These are phyloP conservation scores for Chrysochloris asiatica DNA, from an alignment of 2,113 vertebrate species.

Conservation along the genomic window DNA sequence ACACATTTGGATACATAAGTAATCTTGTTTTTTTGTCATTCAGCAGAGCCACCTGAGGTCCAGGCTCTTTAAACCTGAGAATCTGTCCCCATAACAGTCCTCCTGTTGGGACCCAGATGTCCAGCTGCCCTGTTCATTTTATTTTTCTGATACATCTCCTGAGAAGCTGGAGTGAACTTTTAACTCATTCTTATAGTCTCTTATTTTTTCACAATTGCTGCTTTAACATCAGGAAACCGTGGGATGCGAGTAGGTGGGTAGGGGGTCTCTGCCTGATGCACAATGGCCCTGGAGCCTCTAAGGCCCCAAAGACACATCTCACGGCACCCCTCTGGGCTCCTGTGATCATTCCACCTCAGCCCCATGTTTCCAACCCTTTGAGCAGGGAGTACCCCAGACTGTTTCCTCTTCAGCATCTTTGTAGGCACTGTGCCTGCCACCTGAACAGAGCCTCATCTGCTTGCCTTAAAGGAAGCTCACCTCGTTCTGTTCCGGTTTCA, in stretches of 20 bases:
- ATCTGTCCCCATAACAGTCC: neutral
- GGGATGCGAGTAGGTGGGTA: neutral
- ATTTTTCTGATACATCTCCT: neutral
- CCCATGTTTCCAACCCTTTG: neutral
- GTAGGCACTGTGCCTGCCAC: neutral
- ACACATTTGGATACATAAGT: neutral
- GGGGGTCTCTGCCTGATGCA: neutral
- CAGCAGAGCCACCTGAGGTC: neutral
- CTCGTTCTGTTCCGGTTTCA: neutral
- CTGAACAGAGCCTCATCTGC: neutral
- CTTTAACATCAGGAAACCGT: too few relatives aligned
- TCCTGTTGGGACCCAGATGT: neutral
- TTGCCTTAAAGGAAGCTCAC: neutral
- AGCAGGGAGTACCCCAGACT: neutral
- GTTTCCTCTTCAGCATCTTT: neutral
- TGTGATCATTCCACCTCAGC: neutral
- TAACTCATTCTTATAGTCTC: neutral
- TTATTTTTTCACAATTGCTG: neutral
- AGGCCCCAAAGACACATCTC: neutral
- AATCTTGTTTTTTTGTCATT: neutral
- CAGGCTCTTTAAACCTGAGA: accelerated
- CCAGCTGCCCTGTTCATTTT: neutral
- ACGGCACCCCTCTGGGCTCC: accelerated
- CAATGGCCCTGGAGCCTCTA: neutral
- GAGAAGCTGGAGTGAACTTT: neutral